Evolutionary conservation across 2,888 invertebrate species (phyloP).

Genomic region (Andrena bucephala): DNA sequence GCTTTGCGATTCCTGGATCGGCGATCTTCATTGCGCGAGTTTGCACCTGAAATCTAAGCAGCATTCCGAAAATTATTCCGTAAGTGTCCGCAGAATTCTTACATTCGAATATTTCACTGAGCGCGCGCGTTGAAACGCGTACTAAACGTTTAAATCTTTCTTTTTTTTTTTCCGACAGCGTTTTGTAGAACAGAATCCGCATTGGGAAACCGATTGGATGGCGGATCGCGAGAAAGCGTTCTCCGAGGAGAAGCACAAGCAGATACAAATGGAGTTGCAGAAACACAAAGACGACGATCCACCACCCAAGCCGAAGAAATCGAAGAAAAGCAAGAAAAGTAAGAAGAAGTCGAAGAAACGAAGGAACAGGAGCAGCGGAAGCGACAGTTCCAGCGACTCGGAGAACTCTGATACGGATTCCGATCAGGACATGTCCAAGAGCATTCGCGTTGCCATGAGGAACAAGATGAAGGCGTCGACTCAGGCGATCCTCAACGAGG

Average conservation of each 20-base stretch:
- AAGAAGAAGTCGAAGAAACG: slow-evolving; percentile 86
- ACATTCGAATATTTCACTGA: neutral
- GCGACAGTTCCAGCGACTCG: slow-evolving; percentile 83
- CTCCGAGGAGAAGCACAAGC: slow-evolving; percentile 82
- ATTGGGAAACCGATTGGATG: slow-evolving; percentile 95
- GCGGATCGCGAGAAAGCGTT: slow-evolving; percentile 91
- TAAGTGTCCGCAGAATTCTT: slow-evolving; percentile 85
- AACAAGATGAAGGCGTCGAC: slow-evolving; percentile 86
- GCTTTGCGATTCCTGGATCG: slow-evolving; percentile 94
- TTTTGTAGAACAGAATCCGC: slow-evolving; percentile 93
- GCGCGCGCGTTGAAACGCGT: too few species aligned
- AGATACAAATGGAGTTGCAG: slow-evolving; percentile 84
- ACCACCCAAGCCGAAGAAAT: slow-evolving; percentile 86
- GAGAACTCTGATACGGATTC: slow-evolving; percentile 85
- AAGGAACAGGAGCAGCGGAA: slow-evolving; percentile 84
- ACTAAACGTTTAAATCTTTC: neutral
- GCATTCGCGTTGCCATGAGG: slow-evolving; percentile 89
- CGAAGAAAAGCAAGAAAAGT: slow-evolving; percentile 87
- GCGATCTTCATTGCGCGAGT: slow-evolving; percentile 95
- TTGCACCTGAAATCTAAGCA: slow-evolving; percentile 92
- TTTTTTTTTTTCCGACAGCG: slow-evolving; percentile 86
- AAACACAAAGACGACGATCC: slow-evolving; percentile 87
- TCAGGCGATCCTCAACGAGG: slow-evolving; percentile 85
- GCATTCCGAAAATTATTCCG: slow-evolving; percentile 93
- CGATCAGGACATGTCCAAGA: slow-evolving; percentile 86